Evolutionary conservation across 2,797 vertebrate species (phyloP), one percentile per base, ranked within the genome.

Genomic region (Sciaenops ocellatus): DNA sequence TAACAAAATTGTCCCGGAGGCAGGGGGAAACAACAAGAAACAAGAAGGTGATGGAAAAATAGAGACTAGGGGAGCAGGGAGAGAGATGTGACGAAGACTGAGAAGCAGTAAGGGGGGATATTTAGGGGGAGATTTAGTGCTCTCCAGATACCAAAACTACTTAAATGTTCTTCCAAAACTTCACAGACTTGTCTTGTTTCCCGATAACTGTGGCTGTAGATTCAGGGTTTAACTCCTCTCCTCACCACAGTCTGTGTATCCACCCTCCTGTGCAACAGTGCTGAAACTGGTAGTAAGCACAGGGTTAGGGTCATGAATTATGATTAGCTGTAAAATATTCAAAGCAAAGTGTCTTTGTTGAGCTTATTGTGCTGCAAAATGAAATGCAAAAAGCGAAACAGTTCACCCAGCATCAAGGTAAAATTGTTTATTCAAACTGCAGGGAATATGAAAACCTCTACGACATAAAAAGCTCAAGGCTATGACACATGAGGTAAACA

Each of bases 131-230:
- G 82, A 83, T 88, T 85, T 67, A 85, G 38, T 4, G 1, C 62
- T 80, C 59, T 69, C 61, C 0, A 4, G 76, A 72, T 82, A 73
- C 76, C 64, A 69, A 66, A 81, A 69, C 63, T 57, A 62, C 64
- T 80, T 80, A 82, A 80, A 64, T 59, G 71, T 76, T 88, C 62
- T 81, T 90, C 73, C 72, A 18, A 57, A 48, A 77, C 69, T 73
- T 78, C 78, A 85, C 67, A 82, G 71, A 75, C 86, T 79, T 85
- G 77, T 81, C 83, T 89, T 60, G 63, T 85, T 84, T 65, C 64
- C 59, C 1, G 17, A 69, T 75, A 79, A 69, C 71, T 57, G 60
- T 10, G 1, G 64, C 64, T 66, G 61, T 44, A 66, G 46, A 67
- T 60, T 34, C 6, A 1, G 8, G 67, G 16, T 86, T 82, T 79